Evolutionary conservation across 2,888 invertebrate species (phyloP), one percentile per base, ranked within the genome.

Genomic region (Anthoptus insignis): DNA sequence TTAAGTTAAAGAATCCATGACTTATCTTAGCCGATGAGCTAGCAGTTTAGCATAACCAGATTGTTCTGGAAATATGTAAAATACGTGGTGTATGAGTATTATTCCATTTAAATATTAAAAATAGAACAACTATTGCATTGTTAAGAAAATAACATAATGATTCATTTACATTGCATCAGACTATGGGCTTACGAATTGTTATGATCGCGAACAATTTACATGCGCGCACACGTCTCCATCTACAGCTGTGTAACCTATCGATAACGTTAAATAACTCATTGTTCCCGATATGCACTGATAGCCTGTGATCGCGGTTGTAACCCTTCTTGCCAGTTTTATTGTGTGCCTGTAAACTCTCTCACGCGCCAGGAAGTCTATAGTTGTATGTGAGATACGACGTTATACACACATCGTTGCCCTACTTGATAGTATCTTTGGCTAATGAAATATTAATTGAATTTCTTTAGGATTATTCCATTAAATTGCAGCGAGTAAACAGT

Each of bases 171-270:
- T 85, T 88, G 83, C 73, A 69, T 73, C 72, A 74, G 64, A 64
- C 32, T 58, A 66, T 22, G 21, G 14, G 76, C 75, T 76, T 74
- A 73, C 75, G 79, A 82, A 84, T 84, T 83, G 81, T 82, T 79
- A 80, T 80, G 76, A 76, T 78, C 80, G 76, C 73, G 79, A 79
- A 76, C 76, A 19, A 64, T 57, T 42, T 50, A 22, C 56, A 27
- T 37, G 14, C 16, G 24, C 42, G 39, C 39, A 50, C 45, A 73
- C 77, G 74, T 71, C 67, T 73, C 71, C 58, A 64, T 73, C 66
- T 75, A 80, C 88, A 88, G 86, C 87, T 89, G 87, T 84, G 83
- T 83, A 84, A 87, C 80, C 82, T 83, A 81, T 81, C 77, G 87
- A 84, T 86, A 85, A 84, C 79, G 76, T 75, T 83, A 77, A 87